Evolutionary conservation across 2,888 invertebrate species (phyloP).

Genomic region (Protodeltote pygarga): DNA sequence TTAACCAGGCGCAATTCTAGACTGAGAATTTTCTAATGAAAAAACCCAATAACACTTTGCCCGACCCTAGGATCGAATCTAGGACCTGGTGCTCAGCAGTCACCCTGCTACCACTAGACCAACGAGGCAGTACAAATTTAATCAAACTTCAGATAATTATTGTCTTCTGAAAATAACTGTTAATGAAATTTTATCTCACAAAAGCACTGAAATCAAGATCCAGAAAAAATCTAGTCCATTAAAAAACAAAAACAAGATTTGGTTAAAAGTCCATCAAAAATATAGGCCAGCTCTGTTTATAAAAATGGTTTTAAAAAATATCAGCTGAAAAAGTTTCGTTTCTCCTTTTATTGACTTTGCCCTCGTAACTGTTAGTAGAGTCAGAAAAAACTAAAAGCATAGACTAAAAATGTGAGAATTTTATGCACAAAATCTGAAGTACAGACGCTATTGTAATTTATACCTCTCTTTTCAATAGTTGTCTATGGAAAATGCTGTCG

Average conservation of each 20-base stretch:
- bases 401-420: conserved; percentile 8
- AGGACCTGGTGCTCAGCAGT: no score
- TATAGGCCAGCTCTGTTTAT: conserved; percentile 1
- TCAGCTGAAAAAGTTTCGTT: conserved; percentile 2
- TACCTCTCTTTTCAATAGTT: neutral
- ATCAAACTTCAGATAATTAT: no score
- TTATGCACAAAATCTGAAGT: conserved; percentile 1
- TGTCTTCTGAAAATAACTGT: no score
- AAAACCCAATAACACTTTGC: no score
- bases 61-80: no score
- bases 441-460: neutral
- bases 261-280: conserved; percentile 8
- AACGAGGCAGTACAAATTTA: no score
- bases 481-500: neutral
- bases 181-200: no score
- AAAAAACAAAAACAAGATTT: neutral
- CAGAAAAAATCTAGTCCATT: no score
- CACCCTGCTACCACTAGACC: no score
- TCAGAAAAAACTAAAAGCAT: conserved; percentile 7
- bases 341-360: conserved; percentile 12
- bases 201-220: no score
- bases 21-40: no score
- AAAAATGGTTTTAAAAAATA: conserved; percentile 11
- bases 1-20: no score
- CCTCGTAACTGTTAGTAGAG: conserved; percentile 11